These are phyloP conservation scores for Trachemys scripta DNA, from an alignment of 2,113 vertebrate species.

Conservation along the genomic window DNA sequence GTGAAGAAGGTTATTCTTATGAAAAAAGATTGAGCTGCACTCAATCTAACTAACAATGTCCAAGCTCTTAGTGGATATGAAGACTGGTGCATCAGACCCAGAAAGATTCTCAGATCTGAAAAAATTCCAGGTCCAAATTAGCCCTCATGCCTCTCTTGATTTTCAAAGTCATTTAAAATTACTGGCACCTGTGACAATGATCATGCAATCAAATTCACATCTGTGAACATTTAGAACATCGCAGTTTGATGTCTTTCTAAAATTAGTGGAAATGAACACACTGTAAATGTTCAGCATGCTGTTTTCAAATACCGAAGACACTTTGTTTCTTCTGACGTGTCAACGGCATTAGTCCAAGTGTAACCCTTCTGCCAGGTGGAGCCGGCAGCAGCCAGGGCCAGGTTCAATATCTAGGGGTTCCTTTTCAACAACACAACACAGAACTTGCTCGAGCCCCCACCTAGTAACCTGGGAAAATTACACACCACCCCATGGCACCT, in stretches of 20 bases:
- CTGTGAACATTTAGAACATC: background rate
- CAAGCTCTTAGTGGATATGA: background rate
- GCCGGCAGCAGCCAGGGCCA: too few relatives aligned
- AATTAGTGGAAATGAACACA: background rate
- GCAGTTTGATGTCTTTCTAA: background rate
- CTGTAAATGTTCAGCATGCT: background rate
- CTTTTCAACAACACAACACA: too few relatives aligned
- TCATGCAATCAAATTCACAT: background rate
- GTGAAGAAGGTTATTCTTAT: background rate
- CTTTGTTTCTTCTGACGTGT: background rate
- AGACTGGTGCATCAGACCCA: background rate
- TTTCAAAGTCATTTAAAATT: slow-evolving; percentile 8
- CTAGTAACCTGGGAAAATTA: too few relatives aligned
- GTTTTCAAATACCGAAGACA: background rate
- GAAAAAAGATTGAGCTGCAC: accelerated
- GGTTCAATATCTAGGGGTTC: too few relatives aligned
- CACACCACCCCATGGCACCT: too few relatives aligned
- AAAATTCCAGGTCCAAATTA: background rate
- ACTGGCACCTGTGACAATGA: background rate
- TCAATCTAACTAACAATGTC: background rate
- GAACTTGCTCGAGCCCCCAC: too few relatives aligned
- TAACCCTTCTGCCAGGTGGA: too few relatives aligned
- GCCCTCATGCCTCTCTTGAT: background rate
- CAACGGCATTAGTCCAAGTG: background rate
- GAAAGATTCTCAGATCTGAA: background rate